A percentile compares a stretch with the other conserved stretches of the same genome.
Conservation (phyloP, 2,888 invertebrate species). For the Sialis fuliginosa region DNA sequence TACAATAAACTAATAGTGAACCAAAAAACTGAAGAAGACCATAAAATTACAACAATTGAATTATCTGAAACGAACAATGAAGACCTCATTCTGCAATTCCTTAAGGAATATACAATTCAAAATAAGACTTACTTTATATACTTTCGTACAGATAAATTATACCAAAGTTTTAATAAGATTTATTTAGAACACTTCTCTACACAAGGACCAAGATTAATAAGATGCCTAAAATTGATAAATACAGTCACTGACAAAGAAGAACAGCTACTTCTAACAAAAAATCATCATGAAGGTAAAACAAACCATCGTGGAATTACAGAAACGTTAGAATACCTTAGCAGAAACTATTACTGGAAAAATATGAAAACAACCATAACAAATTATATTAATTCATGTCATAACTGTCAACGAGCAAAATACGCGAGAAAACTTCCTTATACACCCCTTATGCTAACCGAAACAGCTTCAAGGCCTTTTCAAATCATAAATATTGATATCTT, state of each 20-base stretch:
- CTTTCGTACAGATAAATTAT: neutral
- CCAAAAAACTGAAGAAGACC: slow-evolving; percentile 1
- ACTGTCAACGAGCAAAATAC: neutral
- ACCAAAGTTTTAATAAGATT: neutral
- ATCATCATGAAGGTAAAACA: slow-evolving; percentile 8
- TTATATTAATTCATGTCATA: neutral
- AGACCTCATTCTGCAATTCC: slow-evolving; percentile 1
- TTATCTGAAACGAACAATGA: slow-evolving; percentile 2
- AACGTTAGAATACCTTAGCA: slow-evolving; percentile 3
- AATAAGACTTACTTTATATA: neutral
- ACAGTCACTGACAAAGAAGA: slow-evolving; percentile 4
- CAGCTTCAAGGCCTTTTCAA: neutral
- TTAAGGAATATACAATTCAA: neutral
- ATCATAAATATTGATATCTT: neutral
- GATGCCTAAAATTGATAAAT: slow-evolving; percentile 4
- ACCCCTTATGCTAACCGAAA: neutral
- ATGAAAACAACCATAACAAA: neutral
- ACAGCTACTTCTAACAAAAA: slow-evolving; percentile 1
- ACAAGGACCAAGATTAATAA: slow-evolving; percentile 2
- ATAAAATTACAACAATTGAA: slow-evolving; percentile 3
- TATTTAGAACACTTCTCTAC: neutral
- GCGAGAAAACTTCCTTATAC: neutral
- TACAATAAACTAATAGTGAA: slow-evolving; percentile 2
- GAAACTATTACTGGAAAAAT: slow-evolving; percentile 7
- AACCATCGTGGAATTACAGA: slow-evolving; percentile 7